Conservation (phyloP, 2,888 invertebrate genomes). For the Dolomedes plantarius region DNA sequence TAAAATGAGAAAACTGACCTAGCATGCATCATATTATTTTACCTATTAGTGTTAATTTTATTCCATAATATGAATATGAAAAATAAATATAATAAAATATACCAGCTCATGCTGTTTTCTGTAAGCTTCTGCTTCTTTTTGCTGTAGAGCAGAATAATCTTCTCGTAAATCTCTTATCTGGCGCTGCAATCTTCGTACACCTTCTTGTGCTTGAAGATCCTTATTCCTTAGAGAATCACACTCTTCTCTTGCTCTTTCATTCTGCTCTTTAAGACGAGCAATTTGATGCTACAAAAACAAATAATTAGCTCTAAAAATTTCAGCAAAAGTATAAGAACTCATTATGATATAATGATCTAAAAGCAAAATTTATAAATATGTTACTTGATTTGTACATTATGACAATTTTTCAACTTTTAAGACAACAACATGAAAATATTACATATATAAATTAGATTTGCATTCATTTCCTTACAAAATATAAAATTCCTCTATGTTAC, state of each 20-base stretch:
- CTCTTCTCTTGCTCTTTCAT: conserved; percentile 85
- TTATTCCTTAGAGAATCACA: conserved; percentile 83
- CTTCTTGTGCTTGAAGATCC: conserved; percentile 87
- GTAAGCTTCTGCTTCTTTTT: conserved; percentile 85
- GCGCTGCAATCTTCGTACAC: conserved; percentile 84
- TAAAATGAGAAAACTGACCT: too few relatives aligned
- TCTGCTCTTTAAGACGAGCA: conserved; percentile 83
- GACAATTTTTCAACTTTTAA: too few relatives aligned
- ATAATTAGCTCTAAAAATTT: too few relatives aligned
- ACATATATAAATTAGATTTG: too few relatives aligned
- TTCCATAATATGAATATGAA: too few relatives aligned
- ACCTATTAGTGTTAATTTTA: too few relatives aligned
- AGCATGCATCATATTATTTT: too few relatives aligned
- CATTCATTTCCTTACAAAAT: too few relatives aligned
- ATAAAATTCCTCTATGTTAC: too few relatives aligned
- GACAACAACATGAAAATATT: too few relatives aligned
- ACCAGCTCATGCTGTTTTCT: conserved; percentile 86
- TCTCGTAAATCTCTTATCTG: conserved; percentile 85
- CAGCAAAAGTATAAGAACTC: too few relatives aligned
- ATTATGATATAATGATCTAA: neutral
- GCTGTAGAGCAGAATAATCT: conserved; percentile 84
- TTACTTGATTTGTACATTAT: neutral
- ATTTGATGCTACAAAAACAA: conserved; percentile 80
- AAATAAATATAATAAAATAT: too few relatives aligned
- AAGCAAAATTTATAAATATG: neutral